Conservation (phyloP, 2,113 vertebrate species). For the Plotosus lineatus region DNA sequence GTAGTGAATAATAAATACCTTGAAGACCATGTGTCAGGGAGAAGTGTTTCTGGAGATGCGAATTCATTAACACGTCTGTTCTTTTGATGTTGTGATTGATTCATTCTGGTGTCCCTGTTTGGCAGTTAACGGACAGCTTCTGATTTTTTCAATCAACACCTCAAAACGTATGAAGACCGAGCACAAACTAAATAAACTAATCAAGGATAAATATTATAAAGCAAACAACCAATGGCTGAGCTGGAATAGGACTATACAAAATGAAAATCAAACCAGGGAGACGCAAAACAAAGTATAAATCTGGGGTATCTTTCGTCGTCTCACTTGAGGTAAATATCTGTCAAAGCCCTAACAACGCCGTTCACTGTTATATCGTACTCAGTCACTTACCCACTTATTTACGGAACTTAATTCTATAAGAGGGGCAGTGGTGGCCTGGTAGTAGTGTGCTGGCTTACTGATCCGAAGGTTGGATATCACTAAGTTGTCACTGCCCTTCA, state of each 20-base stretch:
- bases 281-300: background rate
- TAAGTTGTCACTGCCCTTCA: too few species aligned
- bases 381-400: too few species aligned
- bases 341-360: background rate
- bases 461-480: too few species aligned
- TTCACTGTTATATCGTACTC: background rate
- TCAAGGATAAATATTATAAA: background rate
- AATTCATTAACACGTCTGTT: conserved; percentile 22
- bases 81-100: background rate
- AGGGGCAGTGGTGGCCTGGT: too few species aligned
- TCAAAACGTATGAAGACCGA: too few species aligned
- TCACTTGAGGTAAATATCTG: background rate
- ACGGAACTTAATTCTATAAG: too few species aligned
- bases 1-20: conserved; percentile 11
- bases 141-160: too few species aligned
- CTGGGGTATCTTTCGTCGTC: background rate
- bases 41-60: conserved; percentile 25
- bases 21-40: conserved; percentile 1
- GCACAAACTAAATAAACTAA: background rate
- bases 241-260: background rate
- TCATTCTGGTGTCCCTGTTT: background rate
- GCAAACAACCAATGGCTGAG: background rate
- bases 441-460: too few species aligned
- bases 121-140: background rate
- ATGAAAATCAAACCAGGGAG: background rate